Evolutionary conservation across 2,888 invertebrate genomes (phyloP).

Genomic region (Myathropa florea): DNA sequence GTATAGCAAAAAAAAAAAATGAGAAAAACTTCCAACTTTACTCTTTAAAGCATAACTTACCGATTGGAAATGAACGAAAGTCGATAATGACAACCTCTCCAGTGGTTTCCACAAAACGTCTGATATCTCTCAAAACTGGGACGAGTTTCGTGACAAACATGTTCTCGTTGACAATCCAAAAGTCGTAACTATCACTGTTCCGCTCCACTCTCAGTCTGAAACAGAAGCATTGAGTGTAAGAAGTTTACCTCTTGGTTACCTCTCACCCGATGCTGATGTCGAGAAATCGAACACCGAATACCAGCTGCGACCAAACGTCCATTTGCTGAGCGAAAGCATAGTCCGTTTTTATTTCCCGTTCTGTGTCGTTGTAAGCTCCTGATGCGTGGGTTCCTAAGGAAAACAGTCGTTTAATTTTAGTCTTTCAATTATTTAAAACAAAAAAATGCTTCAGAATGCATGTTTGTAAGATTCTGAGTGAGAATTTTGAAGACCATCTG

Average conservation of each 20-base stretch:
- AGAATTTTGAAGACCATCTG: too few relatives aligned
- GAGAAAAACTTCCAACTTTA: too few relatives aligned
- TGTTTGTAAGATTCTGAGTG: too few relatives aligned
- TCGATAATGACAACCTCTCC: constrained; percentile 89
- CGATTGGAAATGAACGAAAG: constrained; percentile 89
- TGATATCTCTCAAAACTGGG: constrained; percentile 86
- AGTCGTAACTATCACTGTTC: constrained; percentile 73
- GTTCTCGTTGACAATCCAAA: constrained; percentile 79
- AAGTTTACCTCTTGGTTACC: constrained; percentile 24
- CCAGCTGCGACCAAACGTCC: constrained; percentile 91
- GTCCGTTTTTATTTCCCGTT: constrained; percentile 76
- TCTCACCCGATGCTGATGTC: constrained; percentile 89
- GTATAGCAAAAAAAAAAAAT: too few relatives aligned
- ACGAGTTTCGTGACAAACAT: constrained; percentile 84
- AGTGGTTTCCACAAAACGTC: constrained; percentile 85
- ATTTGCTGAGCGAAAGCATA: constrained; percentile 86
- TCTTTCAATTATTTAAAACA: background rate
- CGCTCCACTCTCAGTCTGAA: constrained; percentile 42
- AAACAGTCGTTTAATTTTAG: constrained; percentile 68
- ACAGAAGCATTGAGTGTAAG: background rate
- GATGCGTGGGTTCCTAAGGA: constrained; percentile 84
- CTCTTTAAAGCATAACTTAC: constrained; percentile 69
- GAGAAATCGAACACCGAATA: constrained; percentile 90
- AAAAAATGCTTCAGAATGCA: too few relatives aligned
- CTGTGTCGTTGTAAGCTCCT: constrained; percentile 81